These are phyloP conservation scores for Molossus molossus DNA, from an alignment of 2,797 vertebrate genomes.

Conservation along the genomic window DNA sequence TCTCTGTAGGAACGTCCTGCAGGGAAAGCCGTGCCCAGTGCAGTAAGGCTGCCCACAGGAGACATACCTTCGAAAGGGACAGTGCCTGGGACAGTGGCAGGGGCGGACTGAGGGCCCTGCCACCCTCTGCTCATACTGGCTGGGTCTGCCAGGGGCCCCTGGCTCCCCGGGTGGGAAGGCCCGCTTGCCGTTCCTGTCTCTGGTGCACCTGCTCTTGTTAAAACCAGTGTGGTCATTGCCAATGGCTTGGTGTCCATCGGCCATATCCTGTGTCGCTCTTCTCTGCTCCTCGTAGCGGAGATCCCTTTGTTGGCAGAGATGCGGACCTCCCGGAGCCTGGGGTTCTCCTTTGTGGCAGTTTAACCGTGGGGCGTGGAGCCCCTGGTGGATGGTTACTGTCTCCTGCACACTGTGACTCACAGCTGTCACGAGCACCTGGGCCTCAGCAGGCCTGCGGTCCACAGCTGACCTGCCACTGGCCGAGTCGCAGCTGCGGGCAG, in stretches of 20 bases:
- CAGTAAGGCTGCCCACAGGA: too few relatives aligned
- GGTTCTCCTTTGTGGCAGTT: fast-evolving
- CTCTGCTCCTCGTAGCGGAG: background rate
- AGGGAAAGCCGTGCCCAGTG: background rate
- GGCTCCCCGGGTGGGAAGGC: fast-evolving
- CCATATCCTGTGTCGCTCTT: background rate
- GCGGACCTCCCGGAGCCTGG: fast-evolving
- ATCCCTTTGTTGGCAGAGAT: fast-evolving
- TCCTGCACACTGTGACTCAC: background rate
- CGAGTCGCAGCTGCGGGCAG: background rate
- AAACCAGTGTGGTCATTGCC: background rate
- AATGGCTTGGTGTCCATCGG: background rate
- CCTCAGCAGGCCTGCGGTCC: fast-evolving
- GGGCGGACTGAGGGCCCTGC: fast-evolving
- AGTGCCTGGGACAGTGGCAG: background rate
- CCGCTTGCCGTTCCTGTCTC: too few relatives aligned
- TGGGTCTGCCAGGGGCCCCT: fast-evolving
- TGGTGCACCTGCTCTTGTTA: background rate
- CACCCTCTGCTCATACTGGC: background rate
- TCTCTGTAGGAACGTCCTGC: background rate
- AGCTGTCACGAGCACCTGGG: background rate
- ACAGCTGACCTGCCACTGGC: background rate
- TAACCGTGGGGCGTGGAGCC: fast-evolving
- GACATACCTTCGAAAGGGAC: background rate
- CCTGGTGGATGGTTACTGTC: background rate